These are phyloP conservation scores for Perodicticus potto DNA, from an alignment of 2,797 vertebrate genomes.

Conservation along the genomic window DNA sequence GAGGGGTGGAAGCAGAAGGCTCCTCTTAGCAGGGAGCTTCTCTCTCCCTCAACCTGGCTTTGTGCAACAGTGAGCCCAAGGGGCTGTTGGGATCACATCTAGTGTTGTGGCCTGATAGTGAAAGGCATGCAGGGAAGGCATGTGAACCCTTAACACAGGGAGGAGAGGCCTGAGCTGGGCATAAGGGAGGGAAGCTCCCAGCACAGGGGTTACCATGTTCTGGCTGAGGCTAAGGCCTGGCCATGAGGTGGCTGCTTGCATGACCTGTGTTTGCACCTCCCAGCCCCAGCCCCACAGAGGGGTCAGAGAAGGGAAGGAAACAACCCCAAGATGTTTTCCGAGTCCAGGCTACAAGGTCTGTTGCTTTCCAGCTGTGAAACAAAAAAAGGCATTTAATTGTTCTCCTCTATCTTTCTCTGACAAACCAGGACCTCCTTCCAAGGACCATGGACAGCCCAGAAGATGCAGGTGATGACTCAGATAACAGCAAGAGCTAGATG, in stretches of 20 bases:
- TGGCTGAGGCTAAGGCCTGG: not conserved
- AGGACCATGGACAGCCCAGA: not conserved
- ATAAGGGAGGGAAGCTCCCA: not conserved
- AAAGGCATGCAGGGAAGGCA: constrained; percentile 78
- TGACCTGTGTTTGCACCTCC: not conserved
- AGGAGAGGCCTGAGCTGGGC: constrained; percentile 79
- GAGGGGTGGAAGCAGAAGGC: not conserved
- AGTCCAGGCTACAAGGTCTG: not conserved
- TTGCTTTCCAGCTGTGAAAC: not conserved
- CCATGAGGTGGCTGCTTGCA: too few relatives aligned
- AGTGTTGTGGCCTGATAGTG: constrained; percentile 84
- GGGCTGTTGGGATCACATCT: constrained; percentile 84
- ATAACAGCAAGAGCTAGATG: too few relatives aligned
- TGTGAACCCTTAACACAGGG: constrained; percentile 82
- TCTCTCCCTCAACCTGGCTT: not conserved
- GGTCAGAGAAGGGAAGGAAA: not conserved
- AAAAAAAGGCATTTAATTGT: not conserved
- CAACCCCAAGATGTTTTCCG: not conserved
- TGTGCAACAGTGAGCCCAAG: constrained; percentile 53
- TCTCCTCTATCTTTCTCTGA: not conserved
- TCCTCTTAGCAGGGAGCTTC: not conserved
- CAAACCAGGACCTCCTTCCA: not conserved
- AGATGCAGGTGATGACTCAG: not conserved
- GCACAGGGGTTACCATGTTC: constrained; percentile 3
- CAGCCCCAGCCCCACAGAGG: not conserved